Conservation (phyloP, 2,888 invertebrate genomes). For the Drosophila silvestris region DNA sequence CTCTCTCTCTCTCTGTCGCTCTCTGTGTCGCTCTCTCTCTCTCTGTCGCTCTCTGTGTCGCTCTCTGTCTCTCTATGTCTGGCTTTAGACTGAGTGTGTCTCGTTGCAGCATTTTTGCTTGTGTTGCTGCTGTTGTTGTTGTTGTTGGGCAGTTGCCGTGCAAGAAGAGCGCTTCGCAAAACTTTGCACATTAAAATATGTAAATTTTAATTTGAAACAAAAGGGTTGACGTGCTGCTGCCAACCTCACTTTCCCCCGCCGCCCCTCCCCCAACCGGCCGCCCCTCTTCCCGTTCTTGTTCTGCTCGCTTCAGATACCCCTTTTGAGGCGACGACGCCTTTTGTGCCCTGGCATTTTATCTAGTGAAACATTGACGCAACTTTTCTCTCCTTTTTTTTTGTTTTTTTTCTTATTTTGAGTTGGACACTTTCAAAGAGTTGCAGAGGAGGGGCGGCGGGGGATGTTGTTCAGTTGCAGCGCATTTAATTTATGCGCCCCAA, state of each 20-base stretch:
- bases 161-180: conserved; percentile 50
- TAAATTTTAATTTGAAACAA: conserved; percentile 81
- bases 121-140: conserved; percentile 32
- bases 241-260: neutral
- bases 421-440: conserved; percentile 46
- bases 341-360: conserved; percentile 66
- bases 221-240: conserved; percentile 73
- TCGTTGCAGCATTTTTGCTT: conserved; percentile 20
- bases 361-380: conserved; percentile 71
- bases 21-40: conserved; percentile 7
- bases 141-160: conserved; percentile 46
- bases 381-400: conserved; percentile 23
- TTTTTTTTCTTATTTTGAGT: conserved; percentile 4
- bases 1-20: neutral
- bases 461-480: conserved; percentile 15
- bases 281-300: neutral
- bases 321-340: conserved; percentile 6
- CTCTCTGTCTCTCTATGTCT: neutral
- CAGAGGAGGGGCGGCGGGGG: neutral
- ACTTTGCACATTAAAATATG: conserved; percentile 81
- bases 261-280: neutral
- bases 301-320: neutral
- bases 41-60: neutral
- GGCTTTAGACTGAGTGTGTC: conserved; percentile 17
- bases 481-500: conserved; percentile 54